Percentiles rank a stretch among this genome's conserved stretches.
These are phyloP conservation scores for Erebia palarica DNA, from an alignment of 2,888 invertebrate genomes.

Conservation along the genomic window DNA sequence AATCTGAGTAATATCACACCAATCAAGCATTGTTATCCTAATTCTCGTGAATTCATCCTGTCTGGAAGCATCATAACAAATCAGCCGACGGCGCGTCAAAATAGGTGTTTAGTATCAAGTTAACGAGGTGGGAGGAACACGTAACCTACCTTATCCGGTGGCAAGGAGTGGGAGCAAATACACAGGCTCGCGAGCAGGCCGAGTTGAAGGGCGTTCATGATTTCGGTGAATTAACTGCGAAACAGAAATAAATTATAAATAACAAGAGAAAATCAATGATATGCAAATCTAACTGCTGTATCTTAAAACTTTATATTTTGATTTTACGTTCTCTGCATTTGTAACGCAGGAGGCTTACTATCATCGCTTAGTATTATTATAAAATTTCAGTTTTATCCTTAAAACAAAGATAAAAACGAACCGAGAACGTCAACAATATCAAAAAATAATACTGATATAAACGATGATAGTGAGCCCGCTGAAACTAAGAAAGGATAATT, in stretches of 20 bases:
- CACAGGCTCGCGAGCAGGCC: constrained; percentile 48
- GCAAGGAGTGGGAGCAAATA: constrained; percentile 52
- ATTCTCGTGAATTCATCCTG: constrained; percentile 6
- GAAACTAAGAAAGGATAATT: too few species aligned
- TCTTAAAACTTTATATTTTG: too few species aligned
- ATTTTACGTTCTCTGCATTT: too few species aligned
- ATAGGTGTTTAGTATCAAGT: constrained; percentile 39
- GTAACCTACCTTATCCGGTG: constrained; percentile 71
- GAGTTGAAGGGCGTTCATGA: constrained; percentile 32
- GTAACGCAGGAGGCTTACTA: too few species aligned
- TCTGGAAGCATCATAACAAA: constrained; percentile 22
- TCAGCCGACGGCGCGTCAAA: constrained; percentile 41
- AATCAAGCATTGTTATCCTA: neutral
- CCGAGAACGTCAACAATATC: too few species aligned
- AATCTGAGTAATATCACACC: neutral
- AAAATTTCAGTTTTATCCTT: too few species aligned
- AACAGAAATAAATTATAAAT: neutral
- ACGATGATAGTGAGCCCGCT: too few species aligned
- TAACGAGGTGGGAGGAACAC: constrained; percentile 31
- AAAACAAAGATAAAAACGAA: too few species aligned
- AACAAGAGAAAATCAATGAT: too few species aligned
- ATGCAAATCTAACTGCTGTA: too few species aligned
- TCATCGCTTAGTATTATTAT: too few species aligned
- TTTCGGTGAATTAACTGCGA: neutral
- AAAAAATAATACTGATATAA: too few species aligned